phyloP scores from a whole-genome alignment of 2,113 vertebrate genomes.

The Petaurus breviceps region DNA sequence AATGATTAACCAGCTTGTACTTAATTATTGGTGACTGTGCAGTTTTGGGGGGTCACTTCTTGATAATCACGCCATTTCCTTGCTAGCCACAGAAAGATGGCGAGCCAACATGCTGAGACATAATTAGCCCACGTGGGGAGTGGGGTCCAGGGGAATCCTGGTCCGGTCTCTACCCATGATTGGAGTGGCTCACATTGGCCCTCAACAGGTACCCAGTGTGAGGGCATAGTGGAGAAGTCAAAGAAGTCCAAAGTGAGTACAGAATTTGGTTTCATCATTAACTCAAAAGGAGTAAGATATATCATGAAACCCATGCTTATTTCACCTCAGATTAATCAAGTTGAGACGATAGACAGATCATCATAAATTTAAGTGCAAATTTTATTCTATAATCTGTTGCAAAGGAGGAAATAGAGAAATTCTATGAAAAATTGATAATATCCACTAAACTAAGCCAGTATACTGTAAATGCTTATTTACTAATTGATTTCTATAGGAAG shows the following conservation, averaged over 20 bases:
- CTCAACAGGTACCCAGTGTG: neutral
- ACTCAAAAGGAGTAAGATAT: neutral
- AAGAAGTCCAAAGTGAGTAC: neutral
- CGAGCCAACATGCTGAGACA: too few species aligned
- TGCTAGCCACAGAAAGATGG: too few species aligned
- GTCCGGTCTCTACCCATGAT: too few species aligned
- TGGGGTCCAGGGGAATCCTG: too few species aligned
- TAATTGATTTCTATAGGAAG: neutral
- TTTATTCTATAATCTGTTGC: neutral
- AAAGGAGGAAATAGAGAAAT: neutral
- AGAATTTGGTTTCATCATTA: neutral
- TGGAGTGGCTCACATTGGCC: too few species aligned
- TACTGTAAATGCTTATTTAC: neutral
- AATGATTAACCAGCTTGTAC: too few species aligned
- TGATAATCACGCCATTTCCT: too few species aligned
- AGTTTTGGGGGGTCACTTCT: too few species aligned
- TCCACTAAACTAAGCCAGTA: neutral
- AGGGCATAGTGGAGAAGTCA: neutral
- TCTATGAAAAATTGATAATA: neutral
- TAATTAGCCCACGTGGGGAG: too few species aligned
- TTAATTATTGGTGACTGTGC: too few species aligned
- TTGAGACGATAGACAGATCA: neutral
- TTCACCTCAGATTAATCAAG: neutral
- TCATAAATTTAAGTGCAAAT: neutral
- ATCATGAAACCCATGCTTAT: neutral